Conservation (phyloP, 2,797 vertebrate genomes). For the Percopsis omiscomaycus region DNA sequence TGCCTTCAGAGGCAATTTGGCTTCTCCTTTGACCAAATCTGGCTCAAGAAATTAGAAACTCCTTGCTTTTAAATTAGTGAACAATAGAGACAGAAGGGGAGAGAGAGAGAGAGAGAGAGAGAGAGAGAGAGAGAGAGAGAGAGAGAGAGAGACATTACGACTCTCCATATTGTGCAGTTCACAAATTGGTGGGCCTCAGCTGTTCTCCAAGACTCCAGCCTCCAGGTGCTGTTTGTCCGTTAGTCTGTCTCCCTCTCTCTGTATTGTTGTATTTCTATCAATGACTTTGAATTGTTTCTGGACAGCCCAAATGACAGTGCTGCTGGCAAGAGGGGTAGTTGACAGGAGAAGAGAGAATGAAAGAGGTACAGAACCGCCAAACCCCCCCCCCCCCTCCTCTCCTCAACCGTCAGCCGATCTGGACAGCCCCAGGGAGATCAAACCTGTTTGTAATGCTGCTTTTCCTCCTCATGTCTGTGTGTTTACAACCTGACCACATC, state of each 20-base stretch:
- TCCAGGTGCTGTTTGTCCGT: conserved; percentile 55
- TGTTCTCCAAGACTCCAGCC: conserved; percentile 63
- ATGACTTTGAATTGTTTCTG: conserved; percentile 58
- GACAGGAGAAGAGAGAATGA: conserved; percentile 58
- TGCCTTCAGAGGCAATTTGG: conserved; percentile 39
- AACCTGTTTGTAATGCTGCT: conserved; percentile 70
- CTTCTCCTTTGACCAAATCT: conserved; percentile 37
- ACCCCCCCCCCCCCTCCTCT: conserved; percentile 19
- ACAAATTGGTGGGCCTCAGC: conserved; percentile 72
- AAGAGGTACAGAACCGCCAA: conserved; percentile 29
- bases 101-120: conserved; percentile 12
- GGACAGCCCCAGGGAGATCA: conserved; percentile 72
- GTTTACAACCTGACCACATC: conserved; percentile 72
- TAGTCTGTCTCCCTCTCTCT: conserved; percentile 37
- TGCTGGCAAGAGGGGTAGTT: conserved; percentile 56
- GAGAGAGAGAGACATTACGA: background rate
- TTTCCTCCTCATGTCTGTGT: conserved; percentile 67
- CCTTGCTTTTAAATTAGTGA: conserved; percentile 40
- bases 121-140: conserved; percentile 14
- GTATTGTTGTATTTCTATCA: conserved; percentile 52
- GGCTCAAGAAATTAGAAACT: conserved; percentile 27
- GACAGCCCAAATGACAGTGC: conserved; percentile 72
- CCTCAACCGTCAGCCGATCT: conserved; percentile 53
- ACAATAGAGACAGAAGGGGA: conserved; percentile 41
- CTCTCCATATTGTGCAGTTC: conserved; percentile 52